Percentiles rank a stretch among this genome's conserved stretches.
These are phyloP conservation scores for Crossocerus cetratus DNA, from an alignment of 2,888 invertebrate species.

Conservation along the genomic window DNA sequence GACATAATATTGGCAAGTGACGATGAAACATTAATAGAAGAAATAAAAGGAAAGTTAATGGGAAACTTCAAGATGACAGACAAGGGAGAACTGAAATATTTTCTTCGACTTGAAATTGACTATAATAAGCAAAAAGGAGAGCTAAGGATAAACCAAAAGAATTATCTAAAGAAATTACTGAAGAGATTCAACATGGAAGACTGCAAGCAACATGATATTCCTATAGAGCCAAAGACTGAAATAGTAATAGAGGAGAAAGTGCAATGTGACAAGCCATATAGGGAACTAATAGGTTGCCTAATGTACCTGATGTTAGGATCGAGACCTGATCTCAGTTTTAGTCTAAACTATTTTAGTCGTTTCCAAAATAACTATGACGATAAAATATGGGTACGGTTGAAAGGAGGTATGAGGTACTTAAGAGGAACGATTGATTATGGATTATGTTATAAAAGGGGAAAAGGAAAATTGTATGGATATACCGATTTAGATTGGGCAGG, in stretches of 20 bases:
- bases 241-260: neutral
- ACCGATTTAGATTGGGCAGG: constrained; percentile 8
- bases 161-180: neutral
- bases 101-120: neutral
- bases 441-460: no score
- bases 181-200: neutral
- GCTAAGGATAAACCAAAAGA: neutral
- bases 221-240: neutral
- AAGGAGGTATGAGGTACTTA: no score
- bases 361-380: neutral
- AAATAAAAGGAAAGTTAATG: neutral
- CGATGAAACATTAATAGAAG: neutral
- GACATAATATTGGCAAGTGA: neutral
- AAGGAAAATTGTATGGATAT: no score
- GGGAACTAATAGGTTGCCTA: neutral
- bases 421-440: no score
- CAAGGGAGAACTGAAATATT: neutral
- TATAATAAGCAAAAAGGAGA: neutral
- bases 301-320: neutral
- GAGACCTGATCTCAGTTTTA: neutral
- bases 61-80: neutral
- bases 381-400: no score
- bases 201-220: neutral
- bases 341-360: neutral
- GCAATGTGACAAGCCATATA: neutral